phyloP scores from a whole-genome alignment of 2,888 invertebrate species.

The Platycheirus albimanus region DNA sequence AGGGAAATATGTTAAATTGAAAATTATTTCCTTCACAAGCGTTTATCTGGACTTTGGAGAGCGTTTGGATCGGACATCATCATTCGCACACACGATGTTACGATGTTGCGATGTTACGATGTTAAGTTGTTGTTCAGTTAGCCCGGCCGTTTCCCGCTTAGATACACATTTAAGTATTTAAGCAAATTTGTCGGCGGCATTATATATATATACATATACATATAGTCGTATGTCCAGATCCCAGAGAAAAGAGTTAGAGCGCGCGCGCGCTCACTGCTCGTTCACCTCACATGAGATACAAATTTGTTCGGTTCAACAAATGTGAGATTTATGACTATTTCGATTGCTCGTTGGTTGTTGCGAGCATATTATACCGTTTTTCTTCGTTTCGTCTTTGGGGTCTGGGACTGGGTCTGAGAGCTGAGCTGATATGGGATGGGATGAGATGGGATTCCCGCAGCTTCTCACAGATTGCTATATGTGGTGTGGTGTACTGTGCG shows the following conservation, averaged over 20 bases:
- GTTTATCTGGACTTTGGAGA: conserved; percentile 51
- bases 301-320: conserved; percentile 74
- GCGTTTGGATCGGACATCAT: conserved; percentile 65
- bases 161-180: conserved; percentile 74
- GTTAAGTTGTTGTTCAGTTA: conserved; percentile 11
- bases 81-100: conserved; percentile 65
- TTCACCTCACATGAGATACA: conserved; percentile 67
- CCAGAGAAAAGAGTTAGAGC: background rate
- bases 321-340: conserved; percentile 74
- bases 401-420: too few relatives aligned
- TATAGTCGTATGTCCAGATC: too few relatives aligned
- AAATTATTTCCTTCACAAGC: conserved; percentile 65
- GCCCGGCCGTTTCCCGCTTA: conserved; percentile 69
- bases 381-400: conserved; percentile 30
- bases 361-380: conserved; percentile 72
- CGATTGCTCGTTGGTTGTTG: conserved; percentile 62
- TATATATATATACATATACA: conserved; percentile 48
- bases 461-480: conserved; percentile 66
- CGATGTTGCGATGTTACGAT: background rate
- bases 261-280: conserved; percentile 26
- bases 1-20: conserved; percentile 71
- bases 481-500: conserved; percentile 62
- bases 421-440: too few relatives aligned
- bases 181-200: conserved; percentile 66
- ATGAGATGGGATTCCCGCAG: conserved; percentile 60